Percentiles rank a stretch among this genome's conserved stretches.
These are phyloP conservation scores for Pedicia rivosa DNA, from an alignment of 2,888 invertebrate genomes.

Conservation along the genomic window DNA sequence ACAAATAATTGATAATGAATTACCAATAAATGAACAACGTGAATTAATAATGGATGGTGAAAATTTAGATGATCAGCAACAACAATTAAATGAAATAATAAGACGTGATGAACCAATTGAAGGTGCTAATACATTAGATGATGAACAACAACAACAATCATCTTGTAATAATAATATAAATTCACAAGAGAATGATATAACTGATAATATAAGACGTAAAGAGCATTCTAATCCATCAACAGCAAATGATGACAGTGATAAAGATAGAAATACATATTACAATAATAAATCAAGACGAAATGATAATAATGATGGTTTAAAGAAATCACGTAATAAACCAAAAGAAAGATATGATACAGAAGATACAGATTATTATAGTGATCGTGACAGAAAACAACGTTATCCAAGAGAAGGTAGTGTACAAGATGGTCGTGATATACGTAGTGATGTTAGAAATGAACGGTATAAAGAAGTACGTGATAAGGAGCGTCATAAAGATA, in stretches of 20 bases:
- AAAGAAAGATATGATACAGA: slow-evolving; percentile 42
- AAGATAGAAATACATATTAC: slow-evolving; percentile 12
- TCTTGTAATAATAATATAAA: slow-evolving; percentile 7
- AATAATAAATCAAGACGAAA: slow-evolving; percentile 19
- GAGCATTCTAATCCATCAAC: slow-evolving; percentile 21
- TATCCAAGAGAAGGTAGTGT: slow-evolving; percentile 32
- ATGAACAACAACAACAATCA: slow-evolving; percentile 13
- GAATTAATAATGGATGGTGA: slow-evolving; percentile 43
- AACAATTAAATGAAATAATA: slow-evolving; percentile 14
- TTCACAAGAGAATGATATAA: slow-evolving; percentile 15
- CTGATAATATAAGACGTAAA: slow-evolving; percentile 16
- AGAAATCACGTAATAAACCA: slow-evolving; percentile 19
- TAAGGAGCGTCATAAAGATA: slow-evolving; percentile 16
- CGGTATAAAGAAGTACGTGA: slow-evolving; percentile 20
- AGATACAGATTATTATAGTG: slow-evolving; percentile 49
- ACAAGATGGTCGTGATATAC: slow-evolving; percentile 18
- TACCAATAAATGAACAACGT: slow-evolving; percentile 19
- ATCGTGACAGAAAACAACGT: slow-evolving; percentile 40
- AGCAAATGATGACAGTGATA: slow-evolving; percentile 27
- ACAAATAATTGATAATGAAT: slow-evolving; percentile 17
- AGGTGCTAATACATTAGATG: slow-evolving; percentile 31
- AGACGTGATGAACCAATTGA: slow-evolving; percentile 36
- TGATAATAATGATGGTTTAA: slow-evolving; percentile 22
- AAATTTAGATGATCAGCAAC: slow-evolving; percentile 31
- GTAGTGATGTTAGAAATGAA: slow-evolving; percentile 10